phyloP scores from a whole-genome alignment of 2,888 invertebrate genomes.

The Therioaphis trifolii region DNA sequence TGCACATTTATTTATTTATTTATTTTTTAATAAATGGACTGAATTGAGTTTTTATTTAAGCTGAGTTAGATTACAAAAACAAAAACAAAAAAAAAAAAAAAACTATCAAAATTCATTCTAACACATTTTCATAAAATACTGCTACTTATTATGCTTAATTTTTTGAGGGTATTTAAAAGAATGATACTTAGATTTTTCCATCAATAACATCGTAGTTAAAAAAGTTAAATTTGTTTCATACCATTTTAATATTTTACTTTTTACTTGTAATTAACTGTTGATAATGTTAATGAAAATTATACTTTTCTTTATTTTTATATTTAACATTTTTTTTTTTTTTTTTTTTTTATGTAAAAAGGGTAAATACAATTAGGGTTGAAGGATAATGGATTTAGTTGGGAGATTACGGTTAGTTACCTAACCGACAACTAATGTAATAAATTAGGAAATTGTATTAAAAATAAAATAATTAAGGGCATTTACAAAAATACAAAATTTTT shows the following conservation, averaged over 20 bases:
- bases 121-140: too few relatives aligned
- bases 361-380: neutral
- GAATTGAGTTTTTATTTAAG: too few relatives aligned
- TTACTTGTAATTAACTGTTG: neutral
- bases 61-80: too few relatives aligned
- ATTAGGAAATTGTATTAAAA: neutral
- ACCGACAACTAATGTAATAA: neutral
- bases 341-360: neutral
- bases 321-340: neutral
- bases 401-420: constrained; percentile 2
- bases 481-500: neutral
- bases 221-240: too few relatives aligned
- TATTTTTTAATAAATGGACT: too few relatives aligned
- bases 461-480: neutral
- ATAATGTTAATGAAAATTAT: neutral
- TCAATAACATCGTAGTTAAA: too few relatives aligned
- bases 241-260: neutral
- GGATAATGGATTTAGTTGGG: neutral
- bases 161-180: too few relatives aligned
- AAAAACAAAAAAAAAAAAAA: too few relatives aligned
- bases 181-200: too few relatives aligned
- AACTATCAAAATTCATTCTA: too few relatives aligned
- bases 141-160: too few relatives aligned
- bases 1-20: too few relatives aligned
- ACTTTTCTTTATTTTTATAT: neutral